phyloP scores from a whole-genome alignment of 2,888 invertebrate species.

The Leucophenga maculata region DNA sequence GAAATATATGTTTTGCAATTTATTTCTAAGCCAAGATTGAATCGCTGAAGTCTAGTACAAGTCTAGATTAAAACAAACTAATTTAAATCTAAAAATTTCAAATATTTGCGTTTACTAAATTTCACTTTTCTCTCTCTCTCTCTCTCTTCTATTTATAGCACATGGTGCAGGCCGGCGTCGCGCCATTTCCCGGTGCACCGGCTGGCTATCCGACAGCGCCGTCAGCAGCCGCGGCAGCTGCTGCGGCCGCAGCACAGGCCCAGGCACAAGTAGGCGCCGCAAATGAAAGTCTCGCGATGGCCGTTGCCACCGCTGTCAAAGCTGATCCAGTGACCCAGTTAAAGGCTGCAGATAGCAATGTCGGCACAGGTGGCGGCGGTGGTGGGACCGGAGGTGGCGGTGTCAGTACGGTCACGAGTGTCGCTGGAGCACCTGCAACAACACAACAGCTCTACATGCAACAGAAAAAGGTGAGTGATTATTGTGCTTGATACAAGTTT shows the following conservation, averaged over 20 bases:
- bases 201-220: conserved; percentile 70
- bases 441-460: conserved; percentile 64
- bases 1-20: too few relatives aligned
- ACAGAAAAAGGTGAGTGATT: conserved; percentile 67
- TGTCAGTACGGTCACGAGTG: conserved; percentile 50
- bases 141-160: conserved; percentile 60
- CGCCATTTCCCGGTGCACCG: conserved; percentile 71
- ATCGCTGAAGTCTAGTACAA: too few relatives aligned
- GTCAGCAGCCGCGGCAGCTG: conserved; percentile 65
- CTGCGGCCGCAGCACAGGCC: conserved; percentile 52
- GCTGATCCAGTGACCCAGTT: conserved; percentile 68
- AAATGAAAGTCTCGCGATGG: conserved; percentile 68
- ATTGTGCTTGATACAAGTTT: not conserved
- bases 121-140: conserved; percentile 25
- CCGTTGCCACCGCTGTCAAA: conserved; percentile 68
- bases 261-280: conserved; percentile 41
- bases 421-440: conserved; percentile 38
- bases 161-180: conserved; percentile 72
- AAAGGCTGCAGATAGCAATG: conserved; percentile 59
- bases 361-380: conserved; percentile 29
- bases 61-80: not conserved
- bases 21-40: too few relatives aligned
- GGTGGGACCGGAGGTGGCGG: conserved; percentile 45
- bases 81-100: not conserved
- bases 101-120: not conserved